These are phyloP conservation scores for Drosophila lutescens DNA, from an alignment of 2,888 invertebrate genomes.

Conservation along the genomic window DNA sequence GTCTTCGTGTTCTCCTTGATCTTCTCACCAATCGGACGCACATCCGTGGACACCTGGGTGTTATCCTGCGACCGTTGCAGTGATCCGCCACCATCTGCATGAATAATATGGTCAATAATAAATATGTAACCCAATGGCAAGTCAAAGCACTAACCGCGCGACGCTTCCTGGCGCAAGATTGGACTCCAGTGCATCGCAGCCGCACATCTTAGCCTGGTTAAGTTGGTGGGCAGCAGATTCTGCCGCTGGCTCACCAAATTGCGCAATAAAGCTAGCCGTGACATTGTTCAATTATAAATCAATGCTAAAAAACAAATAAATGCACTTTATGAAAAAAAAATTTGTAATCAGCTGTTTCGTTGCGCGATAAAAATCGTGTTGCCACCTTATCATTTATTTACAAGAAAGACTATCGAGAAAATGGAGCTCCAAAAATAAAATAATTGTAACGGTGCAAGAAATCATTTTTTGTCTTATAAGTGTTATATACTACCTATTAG, in stretches of 20 bases:
- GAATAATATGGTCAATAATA: background rate
- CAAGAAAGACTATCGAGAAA: background rate
- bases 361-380: background rate
- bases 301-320: slow-evolving; percentile 22
- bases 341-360: slow-evolving; percentile 52
- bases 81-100: slow-evolving; percentile 35
- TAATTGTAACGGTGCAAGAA: too few relatives aligned
- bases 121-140: background rate
- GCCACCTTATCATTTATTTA: background rate
- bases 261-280: slow-evolving; percentile 68
- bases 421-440: background rate
- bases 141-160: slow-evolving; percentile 46
- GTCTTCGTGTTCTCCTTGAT: slow-evolving; percentile 97
- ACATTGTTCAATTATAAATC: slow-evolving; percentile 53
- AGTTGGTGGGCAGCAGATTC: slow-evolving; percentile 28
- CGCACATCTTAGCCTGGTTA: slow-evolving; percentile 38
- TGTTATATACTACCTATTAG: too few relatives aligned
- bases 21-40: slow-evolving; percentile 89
- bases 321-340: slow-evolving; percentile 29
- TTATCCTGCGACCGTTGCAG: slow-evolving; percentile 56
- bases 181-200: slow-evolving; percentile 45
- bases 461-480: too few relatives aligned
- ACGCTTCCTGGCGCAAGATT: slow-evolving; percentile 36
- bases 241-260: slow-evolving; percentile 55
- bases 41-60: slow-evolving; percentile 84